A percentile compares a stretch with the other conserved stretches of the same genome.
phyloP scores from a whole-genome alignment of 2,113 vertebrate species.

The Muntiacus muntjak region DNA sequence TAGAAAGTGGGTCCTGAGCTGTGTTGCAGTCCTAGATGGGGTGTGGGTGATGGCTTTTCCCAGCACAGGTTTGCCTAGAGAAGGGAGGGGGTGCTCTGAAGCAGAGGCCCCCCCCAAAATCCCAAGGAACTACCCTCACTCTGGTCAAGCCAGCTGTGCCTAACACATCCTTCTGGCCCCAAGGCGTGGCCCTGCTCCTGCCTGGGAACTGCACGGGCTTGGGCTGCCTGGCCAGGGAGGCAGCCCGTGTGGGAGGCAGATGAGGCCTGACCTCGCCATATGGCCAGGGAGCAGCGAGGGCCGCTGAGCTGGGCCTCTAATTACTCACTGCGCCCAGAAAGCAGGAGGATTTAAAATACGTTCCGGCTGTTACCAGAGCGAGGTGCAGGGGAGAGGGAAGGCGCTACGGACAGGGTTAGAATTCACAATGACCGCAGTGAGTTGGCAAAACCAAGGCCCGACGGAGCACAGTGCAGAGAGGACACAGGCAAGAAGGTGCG shows the following conservation, averaged over 20 bases:
- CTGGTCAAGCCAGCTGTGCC: not conserved
- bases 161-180: rapidly evolving
- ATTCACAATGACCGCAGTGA: slow-evolving; percentile 36
- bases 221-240: not conserved
- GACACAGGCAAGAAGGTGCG: not conserved
- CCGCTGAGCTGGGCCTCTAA: not conserved
- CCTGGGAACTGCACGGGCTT: not conserved
- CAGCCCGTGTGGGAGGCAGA: not conserved
- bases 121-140: not conserved
- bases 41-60: not conserved
- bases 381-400: not conserved
- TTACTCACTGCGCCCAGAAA: not conserved
- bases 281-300: not conserved
- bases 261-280: not conserved
- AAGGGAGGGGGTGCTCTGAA: not conserved
- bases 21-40: not conserved
- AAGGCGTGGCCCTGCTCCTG: not conserved
- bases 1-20: not conserved
- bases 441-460: not conserved
- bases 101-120: not conserved
- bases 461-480: not conserved
- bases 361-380: not conserved
- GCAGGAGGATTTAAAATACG: slow-evolving; percentile 3
- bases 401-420: not conserved
- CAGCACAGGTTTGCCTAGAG: not conserved